A percentile compares a stretch with the other conserved stretches of the same genome.
Conservation (phyloP, 2,888 invertebrate species). For the Hirtodrosophila duncani region DNA sequence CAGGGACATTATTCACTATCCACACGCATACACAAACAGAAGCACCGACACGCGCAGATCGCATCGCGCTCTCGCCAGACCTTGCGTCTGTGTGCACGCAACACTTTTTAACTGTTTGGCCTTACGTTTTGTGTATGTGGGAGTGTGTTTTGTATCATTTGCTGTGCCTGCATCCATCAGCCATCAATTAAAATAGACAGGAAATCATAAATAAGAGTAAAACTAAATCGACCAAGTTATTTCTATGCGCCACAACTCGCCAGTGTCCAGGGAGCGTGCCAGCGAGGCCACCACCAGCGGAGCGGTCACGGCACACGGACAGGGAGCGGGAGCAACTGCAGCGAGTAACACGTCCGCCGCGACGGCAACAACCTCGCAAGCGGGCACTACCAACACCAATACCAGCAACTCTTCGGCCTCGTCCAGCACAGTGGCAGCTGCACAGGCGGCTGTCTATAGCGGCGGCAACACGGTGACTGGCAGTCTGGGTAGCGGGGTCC, state of each 20-base stretch:
- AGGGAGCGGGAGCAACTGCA: constrained; percentile 6
- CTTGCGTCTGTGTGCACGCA: constrained; percentile 14
- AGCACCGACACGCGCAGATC: neutral
- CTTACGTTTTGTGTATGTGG: constrained; percentile 13
- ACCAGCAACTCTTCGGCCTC: constrained; percentile 64
- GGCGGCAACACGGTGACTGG: constrained; percentile 74
- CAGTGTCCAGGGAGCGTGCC: constrained; percentile 78
- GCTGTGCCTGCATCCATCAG: constrained; percentile 15
- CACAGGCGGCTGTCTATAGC: constrained; percentile 70
- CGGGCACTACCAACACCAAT: constrained; percentile 53
- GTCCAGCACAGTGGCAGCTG: constrained; percentile 73
- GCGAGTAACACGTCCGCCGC: constrained; percentile 1
- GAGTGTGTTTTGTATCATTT: constrained; percentile 26
- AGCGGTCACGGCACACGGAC: constrained; percentile 19
- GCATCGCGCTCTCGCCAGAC: constrained; percentile 1
- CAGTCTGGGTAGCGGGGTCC: constrained; percentile 62
- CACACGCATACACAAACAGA: constrained; percentile 9
- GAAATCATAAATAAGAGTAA: constrained; percentile 24
- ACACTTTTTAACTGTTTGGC: constrained; percentile 23
- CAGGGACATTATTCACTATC: too few relatives aligned
- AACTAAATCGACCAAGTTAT: constrained; percentile 28
- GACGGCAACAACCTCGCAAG: constrained; percentile 28
- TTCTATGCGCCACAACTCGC: constrained; percentile 66
- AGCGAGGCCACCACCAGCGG: constrained; percentile 36
- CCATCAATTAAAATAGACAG: constrained; percentile 3